Evolutionary conservation across 1,140 invertebrate genomes (phyloP).

Genomic region (Saccostrea glomerata): DNA sequence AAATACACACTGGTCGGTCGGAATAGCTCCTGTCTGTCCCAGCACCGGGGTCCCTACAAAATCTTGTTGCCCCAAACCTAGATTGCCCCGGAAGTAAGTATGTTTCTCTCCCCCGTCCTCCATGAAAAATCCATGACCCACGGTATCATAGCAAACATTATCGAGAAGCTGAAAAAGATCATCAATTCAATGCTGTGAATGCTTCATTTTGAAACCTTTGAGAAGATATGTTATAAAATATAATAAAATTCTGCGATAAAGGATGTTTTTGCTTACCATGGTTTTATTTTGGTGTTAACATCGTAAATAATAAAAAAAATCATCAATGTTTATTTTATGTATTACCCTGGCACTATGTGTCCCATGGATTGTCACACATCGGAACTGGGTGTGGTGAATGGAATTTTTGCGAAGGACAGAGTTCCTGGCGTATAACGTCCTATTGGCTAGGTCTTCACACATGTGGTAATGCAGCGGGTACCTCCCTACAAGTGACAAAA

Average conservation of each 20-base stretch:
- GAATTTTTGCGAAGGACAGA: slow-evolving; percentile 52
- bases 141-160: slow-evolving; percentile 66
- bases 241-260: no score
- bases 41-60: not conserved
- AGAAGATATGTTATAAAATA: no score
- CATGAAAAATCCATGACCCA: slow-evolving; percentile 73
- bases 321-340: not conserved
- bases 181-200: not conserved
- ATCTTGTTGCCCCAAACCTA: slow-evolving; percentile 58
- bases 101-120: slow-evolving; percentile 73
- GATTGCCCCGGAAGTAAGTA: slow-evolving; percentile 66
- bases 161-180: slow-evolving; percentile 59
- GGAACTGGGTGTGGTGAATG: slow-evolving; percentile 60
- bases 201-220: no score
- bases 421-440: not conserved
- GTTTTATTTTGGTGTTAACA: not conserved
- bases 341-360: slow-evolving; percentile 52
- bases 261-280: not conserved
- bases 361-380: slow-evolving; percentile 65
- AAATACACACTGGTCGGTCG: slow-evolving; percentile 37
- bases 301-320: not conserved
- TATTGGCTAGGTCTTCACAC: slow-evolving; percentile 58
- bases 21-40: not conserved
- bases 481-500: slow-evolving; percentile 42
- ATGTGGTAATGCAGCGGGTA: slow-evolving; percentile 70